Conservation (phyloP, 2,113 vertebrate genomes). For the Camelus bactrianus region DNA sequence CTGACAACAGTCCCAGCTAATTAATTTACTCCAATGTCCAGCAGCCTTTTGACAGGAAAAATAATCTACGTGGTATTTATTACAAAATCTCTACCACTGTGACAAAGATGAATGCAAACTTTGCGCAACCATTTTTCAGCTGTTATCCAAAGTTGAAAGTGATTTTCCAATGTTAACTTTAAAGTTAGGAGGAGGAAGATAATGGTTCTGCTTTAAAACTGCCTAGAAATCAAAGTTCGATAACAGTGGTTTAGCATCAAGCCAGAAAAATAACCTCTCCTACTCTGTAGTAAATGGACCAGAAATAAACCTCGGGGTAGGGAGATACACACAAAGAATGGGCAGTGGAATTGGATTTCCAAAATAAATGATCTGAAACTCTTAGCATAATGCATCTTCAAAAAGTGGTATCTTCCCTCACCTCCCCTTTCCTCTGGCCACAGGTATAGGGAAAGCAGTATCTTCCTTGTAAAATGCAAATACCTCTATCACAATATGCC, state of each 20-base stretch:
- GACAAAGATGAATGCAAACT: slow-evolving; percentile 50
- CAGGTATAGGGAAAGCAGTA: neutral
- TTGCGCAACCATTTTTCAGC: slow-evolving; percentile 10
- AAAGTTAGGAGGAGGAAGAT: slow-evolving; percentile 52
- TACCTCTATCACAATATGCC: neutral
- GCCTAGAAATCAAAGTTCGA: neutral
- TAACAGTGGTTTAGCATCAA: neutral
- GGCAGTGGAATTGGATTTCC: slow-evolving; percentile 14
- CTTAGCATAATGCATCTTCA: neutral
- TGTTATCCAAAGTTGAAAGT: slow-evolving; percentile 38
- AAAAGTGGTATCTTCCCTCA: neutral
- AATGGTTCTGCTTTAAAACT: slow-evolving; percentile 32
- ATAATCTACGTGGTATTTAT: slow-evolving; percentile 37
- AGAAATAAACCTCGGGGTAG: slow-evolving; percentile 2
- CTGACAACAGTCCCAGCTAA: slow-evolving; percentile 16
- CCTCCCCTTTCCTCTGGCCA: neutral
- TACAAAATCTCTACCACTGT: neutral
- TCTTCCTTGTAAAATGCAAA: neutral
- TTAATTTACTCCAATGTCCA: slow-evolving; percentile 26
- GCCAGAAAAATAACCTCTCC: slow-evolving; percentile 47
- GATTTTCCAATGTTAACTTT: slow-evolving; percentile 60
- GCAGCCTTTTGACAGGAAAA: slow-evolving; percentile 52
- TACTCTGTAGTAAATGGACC: neutral
- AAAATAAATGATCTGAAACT: slow-evolving; percentile 51
- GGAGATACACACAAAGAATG: neutral